Percentiles rank a stretch among this genome's conserved stretches.
Conservation (phyloP, 2,797 vertebrate genomes). For the Chelonia mydas region DNA sequence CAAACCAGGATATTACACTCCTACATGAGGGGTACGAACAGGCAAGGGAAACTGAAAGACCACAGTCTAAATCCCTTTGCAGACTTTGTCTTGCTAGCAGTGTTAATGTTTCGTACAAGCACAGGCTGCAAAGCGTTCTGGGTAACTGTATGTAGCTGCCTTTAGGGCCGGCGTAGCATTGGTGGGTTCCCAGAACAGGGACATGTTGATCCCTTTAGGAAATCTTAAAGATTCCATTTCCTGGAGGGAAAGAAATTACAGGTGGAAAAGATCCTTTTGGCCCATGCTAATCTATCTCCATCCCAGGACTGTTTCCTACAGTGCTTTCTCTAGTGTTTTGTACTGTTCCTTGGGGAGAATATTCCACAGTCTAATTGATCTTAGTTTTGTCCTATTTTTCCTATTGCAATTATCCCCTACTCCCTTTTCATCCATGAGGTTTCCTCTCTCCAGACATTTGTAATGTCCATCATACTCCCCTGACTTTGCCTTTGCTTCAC, state of each 20-base stretch:
- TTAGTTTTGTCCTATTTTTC: not conserved
- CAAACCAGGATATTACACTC: not conserved
- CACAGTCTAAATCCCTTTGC: not conserved
- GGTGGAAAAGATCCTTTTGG: not conserved
- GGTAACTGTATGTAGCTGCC: not conserved
- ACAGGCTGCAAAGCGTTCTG: not conserved
- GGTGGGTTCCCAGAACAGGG: not conserved
- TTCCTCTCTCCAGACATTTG: not conserved
- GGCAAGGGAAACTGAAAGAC: not conserved
- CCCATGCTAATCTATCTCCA: not conserved
- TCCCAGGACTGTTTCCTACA: not conserved
- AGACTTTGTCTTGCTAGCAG: not conserved
- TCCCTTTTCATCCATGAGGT: not conserved
- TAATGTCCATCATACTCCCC: not conserved
- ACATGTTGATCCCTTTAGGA: not conserved
- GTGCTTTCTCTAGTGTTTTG: not conserved
- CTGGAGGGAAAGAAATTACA: not conserved
- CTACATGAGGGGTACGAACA: not conserved
- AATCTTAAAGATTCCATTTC: not conserved
- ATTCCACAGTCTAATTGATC: not conserved
- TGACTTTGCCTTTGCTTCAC: not conserved
- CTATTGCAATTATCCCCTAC: not conserved
- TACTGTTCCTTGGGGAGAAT: not conserved
- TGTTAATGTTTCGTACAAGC: not conserved
- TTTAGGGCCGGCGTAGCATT: not conserved